phyloP scores from a whole-genome alignment of 2,888 invertebrate genomes.

The Thymelicus sylvestris region DNA sequence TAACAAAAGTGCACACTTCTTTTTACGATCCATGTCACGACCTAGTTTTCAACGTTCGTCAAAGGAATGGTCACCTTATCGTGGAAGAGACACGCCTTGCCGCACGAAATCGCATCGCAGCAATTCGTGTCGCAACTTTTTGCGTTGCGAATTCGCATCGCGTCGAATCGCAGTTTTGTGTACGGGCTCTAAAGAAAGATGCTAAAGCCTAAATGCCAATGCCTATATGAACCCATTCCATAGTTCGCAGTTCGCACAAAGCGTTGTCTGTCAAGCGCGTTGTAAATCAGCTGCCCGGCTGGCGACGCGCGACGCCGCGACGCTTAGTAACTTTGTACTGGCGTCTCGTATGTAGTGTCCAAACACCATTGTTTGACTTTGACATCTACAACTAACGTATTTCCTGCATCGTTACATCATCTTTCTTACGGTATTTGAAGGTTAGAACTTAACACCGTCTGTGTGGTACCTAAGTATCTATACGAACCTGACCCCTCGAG shows the following conservation, averaged over 20 bases:
- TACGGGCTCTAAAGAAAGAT: too few species aligned
- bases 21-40: too few species aligned
- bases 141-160: too few species aligned
- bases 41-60: too few species aligned
- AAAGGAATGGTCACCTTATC: too few species aligned
- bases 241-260: constrained; percentile 35
- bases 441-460: constrained; percentile 1
- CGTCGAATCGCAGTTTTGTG: too few species aligned
- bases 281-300: constrained; percentile 40
- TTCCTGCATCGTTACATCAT: constrained; percentile 32
- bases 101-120: too few species aligned
- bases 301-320: constrained; percentile 28
- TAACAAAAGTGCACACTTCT: too few species aligned
- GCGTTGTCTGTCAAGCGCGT: constrained; percentile 40
- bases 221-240: constrained; percentile 26
- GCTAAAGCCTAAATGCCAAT: too few species aligned
- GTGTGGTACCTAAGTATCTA: background rate
- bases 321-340: constrained; percentile 27
- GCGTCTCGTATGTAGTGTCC: constrained; percentile 33
- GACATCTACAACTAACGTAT: constrained; percentile 27
- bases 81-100: too few species aligned
- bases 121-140: too few species aligned
- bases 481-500: too few species aligned
- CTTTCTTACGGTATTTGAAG: constrained; percentile 5
- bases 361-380: constrained; percentile 36